phyloP scores from a whole-genome alignment of 2,797 vertebrate species.

The Adrianichthys oophorus region DNA sequence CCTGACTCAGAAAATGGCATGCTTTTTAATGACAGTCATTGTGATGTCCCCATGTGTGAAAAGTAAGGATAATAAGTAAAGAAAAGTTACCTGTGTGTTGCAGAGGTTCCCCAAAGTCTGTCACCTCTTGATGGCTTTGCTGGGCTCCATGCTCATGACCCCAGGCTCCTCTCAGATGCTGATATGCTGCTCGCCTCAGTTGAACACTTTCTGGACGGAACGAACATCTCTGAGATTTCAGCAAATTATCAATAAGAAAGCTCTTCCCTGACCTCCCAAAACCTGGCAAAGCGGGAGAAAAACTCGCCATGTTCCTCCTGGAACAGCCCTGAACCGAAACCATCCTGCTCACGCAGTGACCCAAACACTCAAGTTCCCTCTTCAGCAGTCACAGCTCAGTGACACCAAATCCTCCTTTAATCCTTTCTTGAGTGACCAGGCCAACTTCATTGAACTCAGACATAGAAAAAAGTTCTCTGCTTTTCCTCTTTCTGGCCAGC shows the following conservation, averaged over 20 bases:
- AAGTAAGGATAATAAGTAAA: neutral
- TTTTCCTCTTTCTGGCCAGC: conserved; percentile 72
- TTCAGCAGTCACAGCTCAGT: conserved; percentile 60
- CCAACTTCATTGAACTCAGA: conserved; percentile 82
- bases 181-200: conserved; percentile 62
- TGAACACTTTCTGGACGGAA: conserved; percentile 51
- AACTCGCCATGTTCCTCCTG: conserved; percentile 80
- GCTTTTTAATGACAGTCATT: neutral
- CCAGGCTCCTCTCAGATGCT: conserved; percentile 76
- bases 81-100: conserved; percentile 55
- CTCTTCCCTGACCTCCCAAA: conserved; percentile 90
- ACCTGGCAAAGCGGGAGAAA: conserved; percentile 76
- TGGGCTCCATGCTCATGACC: conserved; percentile 65
- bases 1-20: no score
- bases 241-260: conserved; percentile 91
- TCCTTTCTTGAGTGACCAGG: conserved; percentile 70
- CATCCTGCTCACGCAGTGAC: conserved; percentile 62
- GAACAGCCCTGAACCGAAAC: conserved; percentile 60
- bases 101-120: conserved; percentile 46
- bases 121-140: conserved; percentile 47
- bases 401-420: conserved; percentile 68
- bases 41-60: no score
- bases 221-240: conserved; percentile 71
- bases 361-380: conserved; percentile 50
- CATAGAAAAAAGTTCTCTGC: conserved; percentile 74